Base-by-base conservation (phyloP, 2,797 vertebrate species). In the Hafferia zeledoni region DNA sequence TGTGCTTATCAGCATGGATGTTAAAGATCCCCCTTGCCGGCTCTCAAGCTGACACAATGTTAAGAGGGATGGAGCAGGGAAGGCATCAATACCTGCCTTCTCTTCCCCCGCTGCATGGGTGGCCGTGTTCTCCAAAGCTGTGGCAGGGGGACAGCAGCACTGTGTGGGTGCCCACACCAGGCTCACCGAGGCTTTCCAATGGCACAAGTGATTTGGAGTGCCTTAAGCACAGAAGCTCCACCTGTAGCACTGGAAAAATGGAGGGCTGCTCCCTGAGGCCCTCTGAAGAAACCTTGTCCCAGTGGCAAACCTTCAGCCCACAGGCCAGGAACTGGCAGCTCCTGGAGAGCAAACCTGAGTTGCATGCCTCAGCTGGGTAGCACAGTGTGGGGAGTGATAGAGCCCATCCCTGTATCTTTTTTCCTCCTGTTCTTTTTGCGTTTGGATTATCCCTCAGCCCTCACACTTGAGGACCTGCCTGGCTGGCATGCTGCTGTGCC, bases 151-250 rank as follows among this genome's bases (percentile, higher is more conserved):
- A 28, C 44, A 82, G 67, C 33, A 76, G 63, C 23, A 33, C 31
- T 39, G 11, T 5, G 0, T 0, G 1, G 14, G 30, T 14, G 4
- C 14, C 52, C 8, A 11, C 1, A 1, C 17, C 2, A 9, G 8
- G 78, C 35, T 49, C 77, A 17, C 35, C 2, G 6, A 53, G 31
- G 10, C 43, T 35, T 87, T n/a, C 55, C 53, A 37, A 67, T 63
- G 53, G 59, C 28, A 69, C 9, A 8, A 60, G 70, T 31, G 57
- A 43, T 23, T 50, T 27, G 10, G 12, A 24, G 15, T 31, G 30
- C 39, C n/a, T 74, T 64, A 59, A 33, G 72, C 41, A 39, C 2
- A 6, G 37, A 81, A 13, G 20, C 4, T 46, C 6, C 31, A 41
- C 17, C 24, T 44, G 17, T 18, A 70, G 25, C 2, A 0, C 22